Base-by-base conservation (phyloP, 2,888 invertebrate species). In the Dermolepida albohirtum region DNA sequence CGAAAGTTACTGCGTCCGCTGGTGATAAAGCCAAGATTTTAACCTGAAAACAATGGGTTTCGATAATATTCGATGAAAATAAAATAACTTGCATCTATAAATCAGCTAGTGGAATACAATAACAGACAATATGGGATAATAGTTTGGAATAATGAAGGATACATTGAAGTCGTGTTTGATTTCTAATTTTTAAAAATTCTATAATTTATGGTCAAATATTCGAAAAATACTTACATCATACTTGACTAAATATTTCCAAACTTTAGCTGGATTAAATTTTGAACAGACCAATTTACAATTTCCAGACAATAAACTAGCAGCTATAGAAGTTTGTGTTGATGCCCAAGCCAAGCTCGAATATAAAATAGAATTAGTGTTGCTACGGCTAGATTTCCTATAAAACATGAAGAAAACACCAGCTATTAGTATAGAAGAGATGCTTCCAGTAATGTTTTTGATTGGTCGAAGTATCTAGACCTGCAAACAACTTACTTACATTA, bases 191-290 rank as follows among this genome's bases (percentile, higher is more conserved):
- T n/a, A n/a, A n/a, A n/a, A n/a, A n/a, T n/a, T n/a, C n/a, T 7
- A 8, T 52, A 34, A 8, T 7, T 34, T 7, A 0, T 1, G n/a
- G 14, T n/a, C 4, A 34, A 34, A 34, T 10, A 1, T 6, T 39
- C 1, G 34, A 14, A 8, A 8, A 14, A 40, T 63, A 39, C 39
- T 63, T 47, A 63, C 63, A 6, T 63, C 50, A 49, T 49, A 63
- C 16, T 63, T 63, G 1, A 50, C 34, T 17, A 63, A 39, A n/a
- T 63, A 63, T n/a, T 50, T 63, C 63, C 63, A 63, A 4, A 50
- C 39, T 22, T 50, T 49, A 12, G 49, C 47, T 11, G 63, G 44
- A 40, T 49, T 40, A 17, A 63, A 63, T 49, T 47, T n/a, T 8
- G 59, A 22, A 6, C 43, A 59, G 12, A 59, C 41, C 12, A 59